Conservation (phyloP, 2,888 invertebrate species). For the Drosophila longiperda region DNA sequence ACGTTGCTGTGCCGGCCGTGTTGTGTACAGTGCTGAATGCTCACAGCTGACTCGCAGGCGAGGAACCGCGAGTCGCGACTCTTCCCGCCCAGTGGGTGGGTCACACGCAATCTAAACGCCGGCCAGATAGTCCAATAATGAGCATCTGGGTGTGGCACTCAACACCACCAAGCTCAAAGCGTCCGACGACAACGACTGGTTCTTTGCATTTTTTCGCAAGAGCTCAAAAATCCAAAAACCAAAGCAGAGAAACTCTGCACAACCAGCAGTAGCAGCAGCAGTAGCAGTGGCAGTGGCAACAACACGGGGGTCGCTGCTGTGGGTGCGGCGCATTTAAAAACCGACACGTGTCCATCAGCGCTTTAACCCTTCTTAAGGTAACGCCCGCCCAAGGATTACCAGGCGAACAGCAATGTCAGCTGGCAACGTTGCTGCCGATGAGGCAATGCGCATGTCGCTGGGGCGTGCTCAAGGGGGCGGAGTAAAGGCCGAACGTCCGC, state of each 20-base stretch:
- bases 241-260: constrained; percentile 39
- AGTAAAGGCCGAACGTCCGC: constrained; percentile 60
- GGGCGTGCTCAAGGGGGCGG: constrained; percentile 73
- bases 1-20: constrained; percentile 19
- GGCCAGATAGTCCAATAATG: constrained; percentile 61
- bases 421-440: neutral
- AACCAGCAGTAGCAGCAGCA: constrained; percentile 26
- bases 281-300: constrained; percentile 27
- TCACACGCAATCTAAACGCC: constrained; percentile 43
- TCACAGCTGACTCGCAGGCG: constrained; percentile 45
- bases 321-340: constrained; percentile 62
- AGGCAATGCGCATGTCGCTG: constrained; percentile 62
- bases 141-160: constrained; percentile 56
- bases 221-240: constrained; percentile 29
- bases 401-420: constrained; percentile 77
- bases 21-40: constrained; percentile 23
- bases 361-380: constrained; percentile 86
- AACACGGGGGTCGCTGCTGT: constrained; percentile 32
- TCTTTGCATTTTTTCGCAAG: constrained; percentile 71
- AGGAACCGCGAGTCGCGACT: constrained; percentile 41
- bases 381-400: constrained; percentile 85
- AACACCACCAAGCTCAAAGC: constrained; percentile 43
- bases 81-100: constrained; percentile 74
- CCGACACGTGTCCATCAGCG: constrained; percentile 85
- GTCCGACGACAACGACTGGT: constrained; percentile 53